phyloP scores from a whole-genome alignment of 2,797 vertebrate species.

The Enteromius treurensis region DNA sequence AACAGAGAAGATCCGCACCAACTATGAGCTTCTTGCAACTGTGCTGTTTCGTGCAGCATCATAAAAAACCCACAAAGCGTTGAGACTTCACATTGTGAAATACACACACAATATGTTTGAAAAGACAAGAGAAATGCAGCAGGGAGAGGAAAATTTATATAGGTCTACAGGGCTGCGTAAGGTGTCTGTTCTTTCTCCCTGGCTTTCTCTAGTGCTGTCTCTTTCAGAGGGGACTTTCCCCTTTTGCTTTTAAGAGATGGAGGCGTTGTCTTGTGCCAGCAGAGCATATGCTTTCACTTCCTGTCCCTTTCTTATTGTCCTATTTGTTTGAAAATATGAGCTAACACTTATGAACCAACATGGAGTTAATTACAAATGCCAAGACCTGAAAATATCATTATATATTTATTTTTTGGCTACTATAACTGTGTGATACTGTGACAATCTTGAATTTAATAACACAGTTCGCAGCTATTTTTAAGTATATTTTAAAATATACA shows the following conservation, averaged over 20 bases:
- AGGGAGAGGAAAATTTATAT: background rate
- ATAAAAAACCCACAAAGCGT: conserved; percentile 10
- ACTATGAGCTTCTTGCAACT: background rate
- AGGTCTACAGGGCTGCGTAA: background rate
- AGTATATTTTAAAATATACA: background rate
- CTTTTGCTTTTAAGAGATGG: conserved; percentile 14
- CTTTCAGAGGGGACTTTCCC: conserved; percentile 39
- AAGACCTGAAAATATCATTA: background rate
- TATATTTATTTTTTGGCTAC: background rate
- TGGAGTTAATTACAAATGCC: conserved; percentile 38
- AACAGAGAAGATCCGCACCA: conserved; percentile 4
- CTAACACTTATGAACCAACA: conserved; percentile 24
- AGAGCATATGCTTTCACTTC: conserved; percentile 64
- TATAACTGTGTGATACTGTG: background rate
- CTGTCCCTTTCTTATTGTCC: conserved; percentile 48
- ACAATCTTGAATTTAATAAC: background rate
- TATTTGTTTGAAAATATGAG: conserved; percentile 29
- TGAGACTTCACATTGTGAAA: background rate
- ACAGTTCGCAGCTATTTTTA: background rate
- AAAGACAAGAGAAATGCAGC: conserved; percentile 1
- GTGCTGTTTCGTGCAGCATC: background rate
- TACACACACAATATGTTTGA: background rate
- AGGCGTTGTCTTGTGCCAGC: conserved; percentile 24
- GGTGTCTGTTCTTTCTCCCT: conserved; percentile 1
- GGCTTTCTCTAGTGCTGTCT: conserved; percentile 4